Conservation (phyloP, 2,113 vertebrate genomes). For the Hypomesus transpacificus region DNA sequence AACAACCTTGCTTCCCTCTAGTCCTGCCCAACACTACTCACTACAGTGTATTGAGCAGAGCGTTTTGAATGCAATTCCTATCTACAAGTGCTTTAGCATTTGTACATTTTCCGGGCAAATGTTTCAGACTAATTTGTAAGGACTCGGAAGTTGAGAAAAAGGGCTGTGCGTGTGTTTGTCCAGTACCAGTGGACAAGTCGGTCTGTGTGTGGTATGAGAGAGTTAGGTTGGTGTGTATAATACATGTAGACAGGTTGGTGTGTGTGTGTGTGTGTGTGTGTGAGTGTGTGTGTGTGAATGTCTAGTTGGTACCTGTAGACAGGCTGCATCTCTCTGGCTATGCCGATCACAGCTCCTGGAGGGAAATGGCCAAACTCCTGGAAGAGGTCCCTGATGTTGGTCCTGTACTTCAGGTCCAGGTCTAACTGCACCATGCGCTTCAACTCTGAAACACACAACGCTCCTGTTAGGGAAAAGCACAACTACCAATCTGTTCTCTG, state of each 20-base stretch:
- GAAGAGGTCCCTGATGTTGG: slow-evolving; percentile 91
- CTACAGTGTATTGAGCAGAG: neutral
- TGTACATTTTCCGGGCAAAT: too few species aligned
- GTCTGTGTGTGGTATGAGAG: too few species aligned
- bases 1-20: neutral
- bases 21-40: neutral
- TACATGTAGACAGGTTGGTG: neutral
- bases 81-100: too few species aligned
- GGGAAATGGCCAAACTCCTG: slow-evolving; percentile 87
- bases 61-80: too few species aligned
- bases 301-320: slow-evolving; percentile 99
- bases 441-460: slow-evolving; percentile 74
- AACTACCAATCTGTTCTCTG: too few species aligned
- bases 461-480: too few species aligned
- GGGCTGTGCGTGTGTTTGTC: too few species aligned
- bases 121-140: too few species aligned
- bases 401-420: slow-evolving; percentile 88
- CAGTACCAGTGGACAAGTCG: too few species aligned
- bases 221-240: neutral
- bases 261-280: neutral
- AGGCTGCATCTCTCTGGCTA: slow-evolving; percentile 92
- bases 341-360: slow-evolving; percentile 84
- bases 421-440: slow-evolving; percentile 87
- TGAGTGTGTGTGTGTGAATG: too few species aligned
- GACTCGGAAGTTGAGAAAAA: too few species aligned